Conservation (phyloP, 2,797 vertebrate genomes). For the Phoxinus dragarum region DNA sequence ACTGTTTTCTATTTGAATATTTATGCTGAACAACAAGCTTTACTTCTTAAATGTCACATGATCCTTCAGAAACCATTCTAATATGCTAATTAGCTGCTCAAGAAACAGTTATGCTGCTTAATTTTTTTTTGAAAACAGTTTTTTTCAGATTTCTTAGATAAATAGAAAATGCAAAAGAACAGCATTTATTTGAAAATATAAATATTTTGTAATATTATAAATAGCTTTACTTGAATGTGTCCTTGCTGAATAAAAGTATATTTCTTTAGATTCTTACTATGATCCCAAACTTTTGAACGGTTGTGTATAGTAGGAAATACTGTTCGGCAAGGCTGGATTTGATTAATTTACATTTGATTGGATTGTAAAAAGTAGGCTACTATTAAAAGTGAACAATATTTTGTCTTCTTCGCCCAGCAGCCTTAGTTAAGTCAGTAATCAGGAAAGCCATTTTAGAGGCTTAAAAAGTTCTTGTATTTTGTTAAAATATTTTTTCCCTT, state of each 20-base stretch:
- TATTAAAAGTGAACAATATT: background rate
- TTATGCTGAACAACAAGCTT: background rate
- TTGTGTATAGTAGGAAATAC: background rate
- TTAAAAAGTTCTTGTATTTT: background rate
- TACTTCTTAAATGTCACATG: background rate
- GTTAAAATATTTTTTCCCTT: background rate
- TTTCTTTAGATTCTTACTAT: background rate
- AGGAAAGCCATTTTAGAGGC: conserved; percentile 12
- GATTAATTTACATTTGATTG: background rate
- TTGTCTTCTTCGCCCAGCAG: background rate
- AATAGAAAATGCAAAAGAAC: too few species aligned
- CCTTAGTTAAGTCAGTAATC: background rate
- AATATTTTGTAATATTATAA: too few species aligned
- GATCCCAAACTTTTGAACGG: background rate
- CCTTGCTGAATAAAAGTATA: background rate
- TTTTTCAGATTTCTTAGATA: background rate
- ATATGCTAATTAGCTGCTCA: background rate
- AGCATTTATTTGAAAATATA: too few species aligned
- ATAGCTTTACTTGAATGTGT: background rate
- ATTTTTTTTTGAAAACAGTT: background rate
- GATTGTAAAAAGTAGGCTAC: background rate
- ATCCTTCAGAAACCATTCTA: background rate
- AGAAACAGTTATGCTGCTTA: background rate
- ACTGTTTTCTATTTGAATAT: background rate
- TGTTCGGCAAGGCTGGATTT: background rate